Percentiles rank a stretch among this genome's conserved stretches.
Conservation (phyloP, 2,113 vertebrate species). For the Dicrurus megarhynchus region DNA sequence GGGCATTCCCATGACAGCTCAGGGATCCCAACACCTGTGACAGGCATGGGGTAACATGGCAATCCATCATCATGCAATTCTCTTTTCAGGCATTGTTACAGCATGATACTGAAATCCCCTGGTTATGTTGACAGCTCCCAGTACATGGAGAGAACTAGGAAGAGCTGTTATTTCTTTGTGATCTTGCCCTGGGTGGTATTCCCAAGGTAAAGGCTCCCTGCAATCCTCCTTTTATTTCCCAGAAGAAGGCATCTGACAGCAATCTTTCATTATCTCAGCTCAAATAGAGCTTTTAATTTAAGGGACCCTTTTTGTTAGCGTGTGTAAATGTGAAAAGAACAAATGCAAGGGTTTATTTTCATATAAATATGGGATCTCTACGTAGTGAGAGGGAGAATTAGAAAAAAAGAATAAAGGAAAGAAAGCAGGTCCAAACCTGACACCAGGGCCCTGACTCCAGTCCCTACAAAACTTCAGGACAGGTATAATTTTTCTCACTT, state of each 20-base stretch:
- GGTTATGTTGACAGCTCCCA: background rate
- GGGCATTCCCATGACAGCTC: background rate
- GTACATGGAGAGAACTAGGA: background rate
- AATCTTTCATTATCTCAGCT: background rate
- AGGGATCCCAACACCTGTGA: background rate
- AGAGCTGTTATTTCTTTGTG: background rate
- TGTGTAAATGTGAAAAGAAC: background rate
- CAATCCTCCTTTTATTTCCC: background rate
- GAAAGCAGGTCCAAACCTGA: background rate
- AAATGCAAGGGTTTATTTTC: background rate
- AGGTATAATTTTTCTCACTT: background rate
- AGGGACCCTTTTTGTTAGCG: background rate
- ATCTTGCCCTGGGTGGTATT: background rate
- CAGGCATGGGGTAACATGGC: background rate
- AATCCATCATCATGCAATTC: background rate
- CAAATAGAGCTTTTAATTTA: background rate
- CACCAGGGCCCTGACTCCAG: background rate
- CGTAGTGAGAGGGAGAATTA: background rate
- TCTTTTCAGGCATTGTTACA: background rate
- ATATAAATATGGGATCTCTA: background rate
- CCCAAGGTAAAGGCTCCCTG: background rate
- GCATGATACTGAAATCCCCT: background rate
- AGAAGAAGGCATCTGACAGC: background rate
- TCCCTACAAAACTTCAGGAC: background rate
- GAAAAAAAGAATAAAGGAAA: background rate